Percentiles rank a stretch among this genome's conserved stretches.
These are phyloP conservation scores for Pseudomugil tenellus DNA, from an alignment of 2,797 vertebrate genomes.

Conservation along the genomic window DNA sequence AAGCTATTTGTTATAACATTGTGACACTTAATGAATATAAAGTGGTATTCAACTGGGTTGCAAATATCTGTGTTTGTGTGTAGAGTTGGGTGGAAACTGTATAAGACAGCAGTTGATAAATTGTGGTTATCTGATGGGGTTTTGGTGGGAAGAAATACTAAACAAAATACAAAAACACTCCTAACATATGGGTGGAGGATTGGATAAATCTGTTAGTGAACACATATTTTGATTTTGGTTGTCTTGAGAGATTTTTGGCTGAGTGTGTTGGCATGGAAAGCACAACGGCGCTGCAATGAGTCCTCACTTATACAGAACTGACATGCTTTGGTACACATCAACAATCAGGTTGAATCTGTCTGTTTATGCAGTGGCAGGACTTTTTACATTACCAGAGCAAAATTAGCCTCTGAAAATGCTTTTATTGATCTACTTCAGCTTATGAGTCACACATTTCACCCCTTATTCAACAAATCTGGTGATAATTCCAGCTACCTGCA, in stretches of 20 bases:
- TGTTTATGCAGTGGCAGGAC: slow-evolving; percentile 30
- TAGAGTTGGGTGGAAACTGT: slow-evolving; percentile 32
- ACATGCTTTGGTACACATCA: slow-evolving; percentile 27
- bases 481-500: slow-evolving; percentile 47
- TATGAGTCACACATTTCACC: slow-evolving; percentile 47
- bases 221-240: slow-evolving; percentile 32
- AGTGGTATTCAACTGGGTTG: slow-evolving; percentile 59
- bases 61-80: slow-evolving; percentile 44
- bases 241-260: slow-evolving; percentile 31
- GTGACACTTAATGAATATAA: slow-evolving; percentile 77
- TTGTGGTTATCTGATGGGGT: slow-evolving; percentile 62
- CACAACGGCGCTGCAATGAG: slow-evolving; percentile 10
- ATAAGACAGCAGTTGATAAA: slow-evolving; percentile 63
- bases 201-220: slow-evolving; percentile 42
- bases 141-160: slow-evolving; percentile 2
- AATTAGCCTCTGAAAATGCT: slow-evolving; percentile 26
- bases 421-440: slow-evolving; percentile 30
- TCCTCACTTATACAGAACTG: slow-evolving; percentile 24
- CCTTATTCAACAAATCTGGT: slow-evolving; percentile 39
- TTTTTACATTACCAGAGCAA: slow-evolving; percentile 20
- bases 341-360: slow-evolving; percentile 26
- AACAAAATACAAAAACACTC: slow-evolving; percentile 30
- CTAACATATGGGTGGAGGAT: slow-evolving; percentile 58
- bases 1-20: slow-evolving; percentile 65
- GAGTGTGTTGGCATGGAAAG: slow-evolving; percentile 10